These are phyloP conservation scores for Sphaerophoria taeniata DNA, from an alignment of 2,888 invertebrate genomes.

Conservation along the genomic window DNA sequence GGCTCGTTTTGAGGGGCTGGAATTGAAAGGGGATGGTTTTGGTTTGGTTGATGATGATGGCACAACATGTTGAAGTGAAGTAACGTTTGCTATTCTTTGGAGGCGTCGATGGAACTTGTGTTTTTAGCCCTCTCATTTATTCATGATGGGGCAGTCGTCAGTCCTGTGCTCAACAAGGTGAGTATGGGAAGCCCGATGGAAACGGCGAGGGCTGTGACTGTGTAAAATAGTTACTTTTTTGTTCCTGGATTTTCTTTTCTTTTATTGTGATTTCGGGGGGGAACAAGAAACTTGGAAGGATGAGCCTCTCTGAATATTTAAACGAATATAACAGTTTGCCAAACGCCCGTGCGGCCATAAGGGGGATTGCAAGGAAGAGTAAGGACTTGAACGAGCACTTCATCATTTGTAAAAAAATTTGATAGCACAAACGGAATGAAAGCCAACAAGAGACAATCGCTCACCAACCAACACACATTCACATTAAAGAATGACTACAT, in stretches of 20 bases:
- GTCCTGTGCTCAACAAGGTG: neutral
- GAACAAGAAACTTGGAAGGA: neutral
- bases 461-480: neutral
- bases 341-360: neutral
- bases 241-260: slow-evolving; percentile 20
- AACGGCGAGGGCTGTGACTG: neutral
- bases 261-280: no score
- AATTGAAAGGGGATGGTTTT: no score
- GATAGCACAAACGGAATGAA: slow-evolving; percentile 57
- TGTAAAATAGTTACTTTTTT: slow-evolving; percentile 55
- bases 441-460: slow-evolving; percentile 33
- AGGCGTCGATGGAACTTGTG: slow-evolving; percentile 72
- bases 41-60: slow-evolving; percentile 30
- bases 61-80: slow-evolving; percentile 67
- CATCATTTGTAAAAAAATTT: slow-evolving; percentile 64
- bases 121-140: slow-evolving; percentile 70
- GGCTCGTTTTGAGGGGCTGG: neutral
- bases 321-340: slow-evolving; percentile 20
- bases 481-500: neutral
- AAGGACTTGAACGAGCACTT: slow-evolving; percentile 28
- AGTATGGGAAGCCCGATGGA: no score
- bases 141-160: slow-evolving; percentile 66
- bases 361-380: neutral
- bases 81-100: slow-evolving; percentile 68
- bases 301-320: slow-evolving; percentile 29